Conservation (phyloP, 2,888 invertebrate genomes). For the Prosopocoilus inquinatus region DNA sequence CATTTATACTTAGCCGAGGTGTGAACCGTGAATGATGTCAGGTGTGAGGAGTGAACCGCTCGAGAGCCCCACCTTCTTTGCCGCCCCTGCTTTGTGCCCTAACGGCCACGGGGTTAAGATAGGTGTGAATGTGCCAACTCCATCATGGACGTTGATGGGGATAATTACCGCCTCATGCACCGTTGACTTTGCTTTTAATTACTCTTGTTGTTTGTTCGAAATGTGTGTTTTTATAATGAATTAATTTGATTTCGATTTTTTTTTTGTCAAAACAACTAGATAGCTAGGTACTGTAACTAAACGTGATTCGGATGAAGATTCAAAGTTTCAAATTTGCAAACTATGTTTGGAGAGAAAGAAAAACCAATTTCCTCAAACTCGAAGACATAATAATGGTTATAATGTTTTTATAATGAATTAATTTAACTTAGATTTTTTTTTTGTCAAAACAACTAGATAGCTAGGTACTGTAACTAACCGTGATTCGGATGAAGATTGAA, state of each 20-base stretch:
- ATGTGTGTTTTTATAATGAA: slow-evolving; percentile 1
- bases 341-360: too few species aligned
- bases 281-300: neutral
- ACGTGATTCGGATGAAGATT: neutral
- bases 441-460: neutral
- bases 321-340: neutral
- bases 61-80: slow-evolving; percentile 27
- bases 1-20: slow-evolving; percentile 19
- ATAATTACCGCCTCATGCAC: slow-evolving; percentile 14
- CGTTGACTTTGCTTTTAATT: slow-evolving; percentile 2
- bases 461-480: neutral
- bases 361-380: too few species aligned
- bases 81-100: slow-evolving; percentile 21
- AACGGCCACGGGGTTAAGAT: slow-evolving; percentile 29
- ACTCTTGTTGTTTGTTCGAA: slow-evolving; percentile 1
- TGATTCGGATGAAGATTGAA: neutral
- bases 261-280: neutral
- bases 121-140: slow-evolving; percentile 25
- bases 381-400: too few species aligned
- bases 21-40: slow-evolving; percentile 29
- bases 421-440: neutral
- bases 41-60: slow-evolving; percentile 29
- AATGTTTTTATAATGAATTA: too few species aligned
- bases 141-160: slow-evolving; percentile 21
- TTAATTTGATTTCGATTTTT: neutral